phyloP scores from a whole-genome alignment of 1,140 invertebrate species.

The Zaprionus nigranus region DNA sequence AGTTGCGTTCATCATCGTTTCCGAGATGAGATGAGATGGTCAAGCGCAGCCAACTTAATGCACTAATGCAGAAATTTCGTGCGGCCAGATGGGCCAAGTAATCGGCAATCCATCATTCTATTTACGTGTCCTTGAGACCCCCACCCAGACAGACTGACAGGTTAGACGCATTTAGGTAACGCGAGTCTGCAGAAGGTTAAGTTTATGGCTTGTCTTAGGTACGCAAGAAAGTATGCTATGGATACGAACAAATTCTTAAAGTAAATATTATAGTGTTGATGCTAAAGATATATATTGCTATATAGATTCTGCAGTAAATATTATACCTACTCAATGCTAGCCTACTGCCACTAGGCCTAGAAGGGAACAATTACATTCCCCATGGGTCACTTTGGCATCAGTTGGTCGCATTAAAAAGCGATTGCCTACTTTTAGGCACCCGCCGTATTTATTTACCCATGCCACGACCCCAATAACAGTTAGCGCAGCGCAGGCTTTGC shows the following conservation, averaged over 20 bases:
- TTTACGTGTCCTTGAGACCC: not conserved
- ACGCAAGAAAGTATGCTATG: not conserved
- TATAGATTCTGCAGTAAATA: too few species aligned
- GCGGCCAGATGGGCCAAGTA: slow-evolving; percentile 7
- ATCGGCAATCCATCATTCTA: slow-evolving; percentile 2
- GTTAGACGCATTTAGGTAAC: not conserved
- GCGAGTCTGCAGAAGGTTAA: not conserved
- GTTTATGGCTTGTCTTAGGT: not conserved
- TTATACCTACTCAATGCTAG: not conserved
- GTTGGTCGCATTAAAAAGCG: slow-evolving; percentile 7
- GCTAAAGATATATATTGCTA: too few species aligned
- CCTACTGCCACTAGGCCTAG: too few species aligned
- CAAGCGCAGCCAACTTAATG: slow-evolving; percentile 23
- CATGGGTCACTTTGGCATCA: not conserved
- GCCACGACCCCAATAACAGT: slow-evolving; percentile 36
- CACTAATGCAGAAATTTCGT: not conserved
- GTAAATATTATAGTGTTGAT: not conserved
- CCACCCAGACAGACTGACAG: not conserved
- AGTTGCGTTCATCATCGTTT: slow-evolving; percentile 20
- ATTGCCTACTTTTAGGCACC: slow-evolving; percentile 13
- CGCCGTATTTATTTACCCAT: slow-evolving; percentile 1
- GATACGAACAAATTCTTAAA: not conserved
- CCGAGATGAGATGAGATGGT: not conserved
- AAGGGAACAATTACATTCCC: not conserved
- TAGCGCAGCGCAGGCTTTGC: slow-evolving; percentile 27